phyloP scores from a whole-genome alignment of 1,140 invertebrate species.

The Brachionus manjavacas region DNA sequence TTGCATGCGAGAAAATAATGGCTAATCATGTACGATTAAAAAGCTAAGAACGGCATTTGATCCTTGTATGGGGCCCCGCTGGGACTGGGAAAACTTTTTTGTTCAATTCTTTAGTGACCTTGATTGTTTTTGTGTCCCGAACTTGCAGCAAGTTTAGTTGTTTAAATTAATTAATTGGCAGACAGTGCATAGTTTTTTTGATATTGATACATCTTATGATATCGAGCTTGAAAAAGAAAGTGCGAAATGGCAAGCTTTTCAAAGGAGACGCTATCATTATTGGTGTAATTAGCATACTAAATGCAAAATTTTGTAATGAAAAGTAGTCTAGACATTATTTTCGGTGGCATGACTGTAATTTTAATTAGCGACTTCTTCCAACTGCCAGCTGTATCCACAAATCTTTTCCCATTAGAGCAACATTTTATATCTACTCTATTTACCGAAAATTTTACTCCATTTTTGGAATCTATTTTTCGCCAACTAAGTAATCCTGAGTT shows the following conservation, averaged over 20 bases:
- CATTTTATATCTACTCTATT: background rate
- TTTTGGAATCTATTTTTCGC: background rate
- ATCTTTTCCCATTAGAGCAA: background rate
- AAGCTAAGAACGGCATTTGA: background rate
- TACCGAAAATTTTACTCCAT: background rate
- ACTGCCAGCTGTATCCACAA: background rate
- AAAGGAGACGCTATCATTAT: background rate
- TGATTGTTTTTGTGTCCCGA: background rate
- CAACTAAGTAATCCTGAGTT: background rate
- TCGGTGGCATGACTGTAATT: background rate
- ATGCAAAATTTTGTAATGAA: background rate
- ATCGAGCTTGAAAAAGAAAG: background rate
- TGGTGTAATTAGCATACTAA: background rate
- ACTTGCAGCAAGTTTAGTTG: background rate
- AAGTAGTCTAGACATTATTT: background rate
- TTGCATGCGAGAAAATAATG: background rate
- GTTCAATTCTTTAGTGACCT: background rate
- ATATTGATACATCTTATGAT: background rate
- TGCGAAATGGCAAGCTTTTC: background rate
- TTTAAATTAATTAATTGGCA: background rate
- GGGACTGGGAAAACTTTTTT: background rate
- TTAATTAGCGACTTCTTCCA: background rate
- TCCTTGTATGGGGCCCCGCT: background rate
- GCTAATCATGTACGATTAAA: background rate
- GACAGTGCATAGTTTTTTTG: background rate